These are phyloP conservation scores for Amazona guildingii DNA, from an alignment of 2,113 vertebrate species.

Conservation along the genomic window DNA sequence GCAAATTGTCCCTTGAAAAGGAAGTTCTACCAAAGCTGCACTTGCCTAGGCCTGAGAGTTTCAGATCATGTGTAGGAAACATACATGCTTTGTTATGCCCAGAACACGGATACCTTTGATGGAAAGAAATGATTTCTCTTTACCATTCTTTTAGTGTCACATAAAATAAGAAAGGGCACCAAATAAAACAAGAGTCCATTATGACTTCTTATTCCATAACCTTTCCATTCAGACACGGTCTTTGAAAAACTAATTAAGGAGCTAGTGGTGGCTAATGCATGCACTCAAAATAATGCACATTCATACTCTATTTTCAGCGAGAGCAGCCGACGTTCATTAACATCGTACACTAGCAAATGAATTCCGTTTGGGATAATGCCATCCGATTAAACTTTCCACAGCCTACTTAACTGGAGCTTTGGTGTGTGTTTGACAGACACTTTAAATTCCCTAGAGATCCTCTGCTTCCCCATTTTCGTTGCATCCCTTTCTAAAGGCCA, in stretches of 20 bases:
- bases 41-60: background rate
- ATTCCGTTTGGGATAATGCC: conserved; percentile 39
- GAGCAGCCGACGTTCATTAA: conserved; percentile 31
- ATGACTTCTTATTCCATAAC: conserved; percentile 32
- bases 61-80: background rate
- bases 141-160: background rate
- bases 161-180: background rate
- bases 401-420: conserved; percentile 18
- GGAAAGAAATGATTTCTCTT: conserved; percentile 3
- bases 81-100: background rate
- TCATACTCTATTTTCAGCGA: conserved; percentile 30
- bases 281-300: conserved; percentile 29
- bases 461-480: background rate
- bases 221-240: conserved; percentile 12
- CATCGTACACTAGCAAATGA: conserved; percentile 29
- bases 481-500: background rate
- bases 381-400: conserved; percentile 29
- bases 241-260: conserved; percentile 52
- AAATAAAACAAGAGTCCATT: background rate
- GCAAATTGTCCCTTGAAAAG: background rate
- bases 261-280: conserved; percentile 29
- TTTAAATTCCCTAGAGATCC: background rate
- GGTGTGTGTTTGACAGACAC: conserved; percentile 21
- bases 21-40: background rate
- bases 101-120: background rate